These are phyloP conservation scores for Lipophrys pholis DNA, from an alignment of 2,113 vertebrate genomes.

Conservation along the genomic window DNA sequence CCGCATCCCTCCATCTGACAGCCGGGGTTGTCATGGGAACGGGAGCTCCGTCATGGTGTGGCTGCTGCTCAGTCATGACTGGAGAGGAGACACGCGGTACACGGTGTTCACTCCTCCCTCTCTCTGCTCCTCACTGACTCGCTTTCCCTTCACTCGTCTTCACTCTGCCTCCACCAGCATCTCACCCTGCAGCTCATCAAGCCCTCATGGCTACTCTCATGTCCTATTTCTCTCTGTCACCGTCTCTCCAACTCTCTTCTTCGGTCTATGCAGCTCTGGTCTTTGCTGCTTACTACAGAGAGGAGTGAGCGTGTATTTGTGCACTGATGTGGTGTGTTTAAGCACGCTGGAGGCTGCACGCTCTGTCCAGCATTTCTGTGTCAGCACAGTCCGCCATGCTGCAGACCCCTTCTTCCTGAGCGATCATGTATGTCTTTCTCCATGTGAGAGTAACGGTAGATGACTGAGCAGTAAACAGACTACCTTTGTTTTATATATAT, in stretches of 20 bases:
- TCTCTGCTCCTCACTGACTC: too few species aligned
- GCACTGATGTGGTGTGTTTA: constrained; percentile 12
- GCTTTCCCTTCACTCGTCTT: constrained; percentile 27
- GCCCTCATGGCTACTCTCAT: not conserved
- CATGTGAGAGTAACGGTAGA: not conserved
- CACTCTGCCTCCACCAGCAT: constrained; percentile 26
- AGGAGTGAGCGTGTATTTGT: not conserved
- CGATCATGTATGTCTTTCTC: not conserved
- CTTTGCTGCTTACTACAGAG: not conserved
- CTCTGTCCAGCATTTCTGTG: constrained; percentile 33
- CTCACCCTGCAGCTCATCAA: constrained; percentile 10
- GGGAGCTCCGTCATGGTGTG: constrained; percentile 75
- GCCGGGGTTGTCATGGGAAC: constrained; percentile 78
- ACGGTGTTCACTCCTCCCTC: constrained; percentile 67
- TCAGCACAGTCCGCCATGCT: constrained; percentile 63
- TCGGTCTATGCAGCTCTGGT: not conserved
- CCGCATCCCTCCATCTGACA: constrained; percentile 70
- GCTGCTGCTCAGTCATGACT: constrained; percentile 80
- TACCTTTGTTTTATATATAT: too few species aligned
- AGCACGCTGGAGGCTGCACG: constrained; percentile 47
- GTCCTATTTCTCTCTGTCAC: not conserved
- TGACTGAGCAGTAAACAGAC: too few species aligned
- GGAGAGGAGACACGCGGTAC: constrained; percentile 70
- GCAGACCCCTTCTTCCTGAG: constrained; percentile 41
- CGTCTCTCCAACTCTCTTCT: not conserved